Evolutionary conservation across 2,113 vertebrate genomes (phyloP).

Genomic region (Quiscalus mexicanus): DNA sequence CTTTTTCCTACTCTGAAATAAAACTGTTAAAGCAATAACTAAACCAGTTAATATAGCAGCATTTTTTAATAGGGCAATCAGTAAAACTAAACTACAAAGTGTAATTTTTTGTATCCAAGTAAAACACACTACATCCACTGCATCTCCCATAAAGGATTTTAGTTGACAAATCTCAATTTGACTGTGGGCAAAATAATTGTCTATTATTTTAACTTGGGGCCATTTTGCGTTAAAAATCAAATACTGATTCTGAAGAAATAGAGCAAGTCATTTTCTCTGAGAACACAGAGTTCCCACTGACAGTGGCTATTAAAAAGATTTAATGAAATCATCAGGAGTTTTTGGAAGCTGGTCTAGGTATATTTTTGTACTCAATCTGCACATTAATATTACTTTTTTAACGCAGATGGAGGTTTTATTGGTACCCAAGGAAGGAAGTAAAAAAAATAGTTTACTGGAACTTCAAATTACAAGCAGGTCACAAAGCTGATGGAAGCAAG

Average conservation of each 20-base stretch:
- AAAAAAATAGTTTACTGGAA: constrained; percentile 39
- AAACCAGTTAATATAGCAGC: not conserved
- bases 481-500: not conserved
- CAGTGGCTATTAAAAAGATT: constrained; percentile 72
- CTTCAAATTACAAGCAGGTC: constrained; percentile 21
- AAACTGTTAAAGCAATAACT: not conserved
- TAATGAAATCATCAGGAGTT: constrained; percentile 66
- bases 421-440: constrained; percentile 51
- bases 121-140: not conserved
- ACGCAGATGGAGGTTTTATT: constrained; percentile 69
- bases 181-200: constrained; percentile 44
- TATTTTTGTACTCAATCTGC: constrained; percentile 64
- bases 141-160: constrained; percentile 15
- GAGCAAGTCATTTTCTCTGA: constrained; percentile 47
- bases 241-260: constrained; percentile 63
- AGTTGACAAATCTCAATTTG: constrained; percentile 39
- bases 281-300: constrained; percentile 58
- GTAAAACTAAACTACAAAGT: not conserved
- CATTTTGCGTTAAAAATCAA: constrained; percentile 49
- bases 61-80: not conserved
- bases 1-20: not conserved
- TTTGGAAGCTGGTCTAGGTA: constrained; percentile 62
- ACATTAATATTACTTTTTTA: constrained; percentile 75
- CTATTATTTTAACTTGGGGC: constrained; percentile 53
- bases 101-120: constrained; percentile 17